A percentile compares a stretch with the other conserved stretches of the same genome.
Evolutionary conservation across 2,797 vertebrate genomes (phyloP).

Genomic region (Platyrinchus mystaceus): DNA sequence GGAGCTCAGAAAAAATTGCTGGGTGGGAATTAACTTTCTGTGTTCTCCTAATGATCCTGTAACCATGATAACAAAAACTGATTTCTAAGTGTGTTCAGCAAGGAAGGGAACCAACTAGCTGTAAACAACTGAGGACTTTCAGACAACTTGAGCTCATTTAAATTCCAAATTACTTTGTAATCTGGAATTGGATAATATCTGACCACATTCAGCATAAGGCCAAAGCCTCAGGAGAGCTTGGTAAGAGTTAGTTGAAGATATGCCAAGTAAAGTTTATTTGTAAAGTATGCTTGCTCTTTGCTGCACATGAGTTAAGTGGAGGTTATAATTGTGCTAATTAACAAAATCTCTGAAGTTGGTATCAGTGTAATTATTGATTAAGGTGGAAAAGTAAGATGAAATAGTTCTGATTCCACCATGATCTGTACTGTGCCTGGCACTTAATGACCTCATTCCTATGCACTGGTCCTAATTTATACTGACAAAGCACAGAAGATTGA

Average conservation of each 20-base stretch:
- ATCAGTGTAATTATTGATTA: neutral
- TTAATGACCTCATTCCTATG: neutral
- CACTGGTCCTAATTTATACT: neutral
- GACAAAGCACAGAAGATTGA: neutral
- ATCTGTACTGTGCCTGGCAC: neutral
- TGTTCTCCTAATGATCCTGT: neutral
- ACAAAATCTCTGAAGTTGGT: neutral
- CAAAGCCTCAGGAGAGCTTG: neutral
- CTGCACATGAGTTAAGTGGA: neutral
- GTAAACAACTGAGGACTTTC: neutral
- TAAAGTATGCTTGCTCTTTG: neutral
- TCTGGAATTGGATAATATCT: neutral
- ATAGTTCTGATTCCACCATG: neutral
- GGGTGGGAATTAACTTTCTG: neutral
- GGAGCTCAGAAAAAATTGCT: neutral
- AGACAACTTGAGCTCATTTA: neutral
- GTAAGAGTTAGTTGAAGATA: neutral
- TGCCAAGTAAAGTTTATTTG: neutral
- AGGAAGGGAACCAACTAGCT: neutral
- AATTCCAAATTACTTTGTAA: neutral
- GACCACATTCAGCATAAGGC: neutral
- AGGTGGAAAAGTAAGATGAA: neutral
- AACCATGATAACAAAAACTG: neutral
- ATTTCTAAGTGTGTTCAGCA: neutral
- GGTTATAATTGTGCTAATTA: neutral